Evolutionary conservation across 1,140 invertebrate genomes (phyloP), one percentile per base, ranked within the genome.

Genomic region (Ceratosolen solmsi): DNA sequence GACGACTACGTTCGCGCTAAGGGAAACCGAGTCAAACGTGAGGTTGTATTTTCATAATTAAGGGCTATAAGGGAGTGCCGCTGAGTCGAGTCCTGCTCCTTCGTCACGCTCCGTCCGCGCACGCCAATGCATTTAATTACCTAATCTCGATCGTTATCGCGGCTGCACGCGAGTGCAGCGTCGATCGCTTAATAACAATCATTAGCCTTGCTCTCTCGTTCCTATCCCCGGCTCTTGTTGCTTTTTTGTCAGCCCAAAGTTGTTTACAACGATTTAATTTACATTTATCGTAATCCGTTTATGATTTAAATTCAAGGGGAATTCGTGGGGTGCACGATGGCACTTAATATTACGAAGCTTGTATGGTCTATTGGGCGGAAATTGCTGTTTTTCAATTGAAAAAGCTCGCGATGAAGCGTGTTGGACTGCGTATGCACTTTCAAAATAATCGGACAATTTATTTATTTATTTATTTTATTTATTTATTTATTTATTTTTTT

Each of bases 61-160:
- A 46, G 41, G 41, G 13, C 41, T 5, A 46, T 46, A 46, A 46
- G 41, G 41, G 41, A 46, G 41, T 46, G 41, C 41, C 41, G 5
- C 41, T 5, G 41, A 13, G 41, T 7, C n/a, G 9, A 56, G 54
- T 15, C 54, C 78, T n/a, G 49, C 25, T 4, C 25, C 11, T 27
- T 54, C 77, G 60, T 79, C 78, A 58, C 68, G 78, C 54, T 79
- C 36, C 36, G 65, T 51, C 78, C 78, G 78, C 78, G 38, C 41
- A 46, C 60, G 30, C 49, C 15, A 70, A 33, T 60, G 49, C 63
- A 54, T 70, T 70, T 78, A 68, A 79, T 79, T 72, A 79, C 70
- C 54, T 72, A 72, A 71, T 78, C 49, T 22, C 63, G 76, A 70
- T 74, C 15, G 7, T 56, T 58, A 74, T 74, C 60, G 30, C 27